Evolutionary conservation across 2,113 vertebrate genomes (phyloP).

Genomic region (Otus sunia): DNA sequence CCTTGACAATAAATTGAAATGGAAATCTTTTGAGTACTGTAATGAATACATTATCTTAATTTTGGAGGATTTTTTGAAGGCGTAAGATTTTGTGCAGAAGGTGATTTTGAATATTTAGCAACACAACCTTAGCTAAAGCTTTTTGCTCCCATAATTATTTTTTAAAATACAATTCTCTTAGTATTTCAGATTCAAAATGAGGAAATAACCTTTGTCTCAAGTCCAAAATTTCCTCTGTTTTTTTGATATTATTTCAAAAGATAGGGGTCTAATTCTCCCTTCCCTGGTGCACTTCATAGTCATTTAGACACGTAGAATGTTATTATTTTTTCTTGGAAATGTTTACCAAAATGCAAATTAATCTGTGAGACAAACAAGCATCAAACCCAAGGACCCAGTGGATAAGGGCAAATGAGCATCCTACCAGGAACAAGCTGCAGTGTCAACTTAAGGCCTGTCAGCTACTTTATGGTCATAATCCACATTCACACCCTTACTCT

Average conservation of each 20-base stretch:
- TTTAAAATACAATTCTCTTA: neutral
- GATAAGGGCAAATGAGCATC: neutral
- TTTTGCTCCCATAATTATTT: neutral
- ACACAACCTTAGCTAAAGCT: conserved; percentile 1
- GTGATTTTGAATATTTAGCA: conserved; percentile 47
- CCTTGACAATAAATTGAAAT: conserved; percentile 61
- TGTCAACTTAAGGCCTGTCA: neutral
- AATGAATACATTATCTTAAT: conserved; percentile 61
- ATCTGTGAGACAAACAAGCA: neutral
- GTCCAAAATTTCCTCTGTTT: neutral
- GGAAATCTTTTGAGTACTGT: conserved; percentile 36
- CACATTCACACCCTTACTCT: neutral
- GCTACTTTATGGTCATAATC: neutral
- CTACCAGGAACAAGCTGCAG: neutral
- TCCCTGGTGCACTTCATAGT: neutral
- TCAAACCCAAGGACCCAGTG: neutral
- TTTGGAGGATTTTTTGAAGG: conserved; percentile 2
- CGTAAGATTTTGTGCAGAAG: conserved; percentile 20
- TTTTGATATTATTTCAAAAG: neutral
- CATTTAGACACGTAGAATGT: neutral
- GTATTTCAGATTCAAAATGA: conserved; percentile 7
- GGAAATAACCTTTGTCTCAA: neutral
- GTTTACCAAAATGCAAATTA: conserved; percentile 16
- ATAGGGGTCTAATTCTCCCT: neutral
- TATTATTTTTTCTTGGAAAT: neutral